These are phyloP conservation scores for Chaetorhynchus papuensis DNA, from an alignment of 2,113 vertebrate genomes.

Conservation along the genomic window DNA sequence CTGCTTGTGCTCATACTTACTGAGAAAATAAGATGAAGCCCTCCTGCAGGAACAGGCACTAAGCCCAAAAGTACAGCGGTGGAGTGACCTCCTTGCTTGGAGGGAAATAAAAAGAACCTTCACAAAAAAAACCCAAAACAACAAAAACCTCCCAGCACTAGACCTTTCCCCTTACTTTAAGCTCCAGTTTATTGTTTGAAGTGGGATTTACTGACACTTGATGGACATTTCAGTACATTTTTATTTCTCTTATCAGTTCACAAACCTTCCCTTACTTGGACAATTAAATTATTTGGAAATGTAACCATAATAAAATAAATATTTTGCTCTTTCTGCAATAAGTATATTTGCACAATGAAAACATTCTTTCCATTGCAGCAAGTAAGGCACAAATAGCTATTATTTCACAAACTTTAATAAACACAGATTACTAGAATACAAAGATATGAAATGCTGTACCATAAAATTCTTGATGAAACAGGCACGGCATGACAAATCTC, in stretches of 20 bases:
- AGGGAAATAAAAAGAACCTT: background rate
- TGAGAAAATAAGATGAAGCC: accelerated
- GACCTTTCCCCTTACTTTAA: background rate
- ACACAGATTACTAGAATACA: background rate
- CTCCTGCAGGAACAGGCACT: background rate
- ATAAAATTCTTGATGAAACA: background rate
- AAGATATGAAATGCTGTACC: background rate
- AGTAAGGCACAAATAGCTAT: constrained; percentile 1
- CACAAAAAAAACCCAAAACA: background rate
- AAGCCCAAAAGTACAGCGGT: background rate
- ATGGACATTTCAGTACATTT: background rate
- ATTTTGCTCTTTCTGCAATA: background rate
- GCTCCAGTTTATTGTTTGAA: background rate
- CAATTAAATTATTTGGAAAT: background rate
- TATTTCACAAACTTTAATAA: constrained; percentile 37
- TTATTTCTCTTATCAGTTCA: background rate
- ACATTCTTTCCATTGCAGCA: constrained; percentile 7
- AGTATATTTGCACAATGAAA: constrained; percentile 8
- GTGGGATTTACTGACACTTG: background rate
- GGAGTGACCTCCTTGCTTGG: background rate
- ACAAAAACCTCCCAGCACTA: background rate
- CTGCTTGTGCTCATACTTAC: background rate
- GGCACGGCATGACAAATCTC: background rate
- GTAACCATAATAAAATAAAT: background rate
- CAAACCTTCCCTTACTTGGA: constrained; percentile 17